phyloP scores from a whole-genome alignment of 2,113 vertebrate genomes.

The Cynoglossus semilaevis region DNA sequence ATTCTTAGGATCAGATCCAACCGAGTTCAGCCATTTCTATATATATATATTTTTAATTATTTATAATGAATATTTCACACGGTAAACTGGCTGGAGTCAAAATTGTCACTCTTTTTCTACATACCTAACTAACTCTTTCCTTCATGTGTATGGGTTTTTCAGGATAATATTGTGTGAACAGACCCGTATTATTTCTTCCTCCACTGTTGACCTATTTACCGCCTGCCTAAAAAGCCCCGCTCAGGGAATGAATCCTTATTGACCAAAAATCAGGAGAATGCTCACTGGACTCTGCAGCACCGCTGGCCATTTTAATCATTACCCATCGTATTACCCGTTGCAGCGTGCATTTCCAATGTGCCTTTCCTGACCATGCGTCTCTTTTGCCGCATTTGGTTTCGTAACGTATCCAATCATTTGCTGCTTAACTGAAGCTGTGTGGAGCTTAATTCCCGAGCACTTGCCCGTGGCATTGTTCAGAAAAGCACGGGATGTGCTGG shows the following conservation, averaged over 20 bases:
- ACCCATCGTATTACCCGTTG: constrained; percentile 7
- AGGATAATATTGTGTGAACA: constrained; percentile 58
- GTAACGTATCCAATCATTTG: constrained; percentile 26
- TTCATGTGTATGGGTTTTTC: constrained; percentile 41
- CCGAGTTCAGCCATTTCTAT: constrained; percentile 7
- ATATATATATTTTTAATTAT: too few relatives aligned
- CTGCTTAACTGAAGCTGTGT: constrained; percentile 42
- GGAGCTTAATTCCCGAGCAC: constrained; percentile 43
- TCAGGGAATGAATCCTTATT: constrained; percentile 53
- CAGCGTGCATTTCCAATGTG: constrained; percentile 5
- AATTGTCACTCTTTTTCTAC: constrained; percentile 15
- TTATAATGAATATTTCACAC: not conserved
- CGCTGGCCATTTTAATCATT: constrained; percentile 25
- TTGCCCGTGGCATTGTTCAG: constrained; percentile 51
- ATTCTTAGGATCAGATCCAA: constrained; percentile 10
- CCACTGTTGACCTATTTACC: constrained; percentile 66
- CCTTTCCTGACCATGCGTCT: not conserved
- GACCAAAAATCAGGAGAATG: constrained; percentile 49
- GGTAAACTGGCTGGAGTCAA: constrained; percentile 5
- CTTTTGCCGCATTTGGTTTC: constrained; percentile 12
- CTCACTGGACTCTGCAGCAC: constrained; percentile 49
- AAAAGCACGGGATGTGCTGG: constrained; percentile 58
- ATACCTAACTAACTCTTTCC: constrained; percentile 26
- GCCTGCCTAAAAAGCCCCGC: constrained; percentile 38
- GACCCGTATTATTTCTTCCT: constrained; percentile 64